Evolutionary conservation across 1,140 invertebrate genomes (phyloP).

Genomic region (Branchinecta lindahli): DNA sequence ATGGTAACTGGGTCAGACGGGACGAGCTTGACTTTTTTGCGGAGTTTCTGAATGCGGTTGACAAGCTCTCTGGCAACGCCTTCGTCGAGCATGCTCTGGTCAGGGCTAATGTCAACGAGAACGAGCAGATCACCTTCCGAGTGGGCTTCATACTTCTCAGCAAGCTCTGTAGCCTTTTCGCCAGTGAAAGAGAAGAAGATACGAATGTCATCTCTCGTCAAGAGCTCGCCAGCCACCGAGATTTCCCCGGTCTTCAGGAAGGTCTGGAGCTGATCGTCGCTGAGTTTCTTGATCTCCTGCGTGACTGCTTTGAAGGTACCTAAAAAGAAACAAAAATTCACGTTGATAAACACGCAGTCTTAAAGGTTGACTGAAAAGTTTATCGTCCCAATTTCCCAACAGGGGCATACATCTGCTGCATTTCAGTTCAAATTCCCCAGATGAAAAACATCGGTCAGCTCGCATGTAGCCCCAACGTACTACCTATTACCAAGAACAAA

Average conservation of each 20-base stretch:
- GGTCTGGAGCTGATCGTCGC: slow-evolving; percentile 59
- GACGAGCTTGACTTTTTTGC: slow-evolving; percentile 88
- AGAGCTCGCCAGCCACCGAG: slow-evolving; percentile 51
- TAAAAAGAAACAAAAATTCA: neutral
- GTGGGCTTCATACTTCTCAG: slow-evolving; percentile 68
- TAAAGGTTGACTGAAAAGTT: slow-evolving; percentile 2
- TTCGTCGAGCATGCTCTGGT: slow-evolving; percentile 74
- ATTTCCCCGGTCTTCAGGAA: slow-evolving; percentile 56
- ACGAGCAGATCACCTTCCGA: slow-evolving; percentile 57
- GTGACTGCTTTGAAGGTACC: neutral
- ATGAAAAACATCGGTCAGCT: too few relatives aligned
- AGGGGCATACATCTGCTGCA: too few relatives aligned
- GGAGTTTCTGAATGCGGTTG: slow-evolving; percentile 86
- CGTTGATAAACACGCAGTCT: neutral
- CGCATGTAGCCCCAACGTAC: too few relatives aligned
- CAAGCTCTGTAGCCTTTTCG: slow-evolving; percentile 39
- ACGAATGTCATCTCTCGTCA: slow-evolving; percentile 64
- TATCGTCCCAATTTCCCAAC: too few relatives aligned
- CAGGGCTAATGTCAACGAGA: slow-evolving; percentile 42
- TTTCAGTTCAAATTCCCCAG: too few relatives aligned
- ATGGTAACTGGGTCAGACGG: slow-evolving; percentile 79
- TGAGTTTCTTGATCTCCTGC: slow-evolving; percentile 36
- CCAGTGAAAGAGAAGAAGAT: slow-evolving; percentile 61
- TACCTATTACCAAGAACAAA: too few relatives aligned
- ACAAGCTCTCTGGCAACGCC: slow-evolving; percentile 84